Base-by-base conservation (phyloP, 2,113 vertebrate species). In the Sinocyclocheilus anshuiensis region DNA sequence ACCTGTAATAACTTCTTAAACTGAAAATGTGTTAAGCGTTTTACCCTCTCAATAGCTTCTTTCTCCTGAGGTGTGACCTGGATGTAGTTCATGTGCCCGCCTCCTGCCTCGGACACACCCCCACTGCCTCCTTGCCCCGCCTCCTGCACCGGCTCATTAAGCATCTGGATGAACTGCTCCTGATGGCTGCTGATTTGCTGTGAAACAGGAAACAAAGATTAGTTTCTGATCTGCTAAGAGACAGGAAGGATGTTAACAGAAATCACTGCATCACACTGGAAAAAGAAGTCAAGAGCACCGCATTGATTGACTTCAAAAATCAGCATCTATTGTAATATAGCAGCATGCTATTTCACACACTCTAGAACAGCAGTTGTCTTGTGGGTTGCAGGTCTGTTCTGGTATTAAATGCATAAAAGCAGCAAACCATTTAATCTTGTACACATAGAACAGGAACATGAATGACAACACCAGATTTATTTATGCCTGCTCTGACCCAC, bases 11-110 rank as follows among this genome's bases (percentile, higher is more conserved):
- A 57, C 55, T 8, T 33, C 0, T 9, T 0, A 15, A 71, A 36
- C 29, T 71, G 69, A 39, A 39, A 15, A 3, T 16, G 18, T 2
- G 55, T 26, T 65, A 13, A 12, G 26, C 2, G 53, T 81, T 33
- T 96, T 87, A 99, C 97, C 96, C 97, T 96, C 92, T 99, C 98
- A 91, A 99, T 98, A 94, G 98, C 97, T 95, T 99, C 97, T 92
- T 99, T 99, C 92, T 99, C 97, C 94, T 98, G 97, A 90, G 97
- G 97, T 18, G 97, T 99, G 92, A 99, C 97, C 96, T 99, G 97
- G 94, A 99, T 98, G 91, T 98, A 99, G 94, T 96, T 98, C 96
- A 96, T 97, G 4, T 96, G 95, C 87, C 95, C 95, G n/a, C 94
- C 96, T 88, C 96, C 93, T 88, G 95, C 87, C 87, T 96, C 95